Conservation (phyloP, 2,113 vertebrate genomes). For the Psittacula cyanocephala region DNA sequence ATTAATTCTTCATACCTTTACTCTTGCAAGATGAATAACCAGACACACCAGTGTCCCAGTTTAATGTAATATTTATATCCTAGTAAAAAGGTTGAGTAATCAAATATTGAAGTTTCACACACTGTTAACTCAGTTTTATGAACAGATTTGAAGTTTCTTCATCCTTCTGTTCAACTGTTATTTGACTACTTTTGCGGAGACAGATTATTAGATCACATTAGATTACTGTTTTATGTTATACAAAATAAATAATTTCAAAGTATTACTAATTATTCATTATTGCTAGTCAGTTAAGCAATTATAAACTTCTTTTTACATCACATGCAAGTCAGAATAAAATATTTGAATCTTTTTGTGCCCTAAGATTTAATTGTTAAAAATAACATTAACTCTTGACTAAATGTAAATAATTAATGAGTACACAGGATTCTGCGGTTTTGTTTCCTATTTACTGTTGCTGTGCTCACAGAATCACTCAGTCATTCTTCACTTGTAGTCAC, state of each 20-base stretch:
- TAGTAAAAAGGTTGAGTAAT: background rate
- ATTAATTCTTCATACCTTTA: background rate
- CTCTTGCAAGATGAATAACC: background rate
- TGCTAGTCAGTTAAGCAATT: background rate
- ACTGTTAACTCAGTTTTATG: background rate
- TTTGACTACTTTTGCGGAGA: background rate
- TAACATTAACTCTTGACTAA: background rate
- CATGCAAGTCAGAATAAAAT: background rate
- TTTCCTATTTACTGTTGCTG: background rate
- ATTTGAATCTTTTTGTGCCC: background rate
- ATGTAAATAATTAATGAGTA: background rate
- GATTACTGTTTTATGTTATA: background rate
- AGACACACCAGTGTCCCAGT: background rate
- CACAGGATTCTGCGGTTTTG: background rate
- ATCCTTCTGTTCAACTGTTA: background rate
- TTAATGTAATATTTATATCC: background rate
- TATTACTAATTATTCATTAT: background rate
- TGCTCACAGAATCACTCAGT: background rate
- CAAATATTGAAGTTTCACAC: background rate
- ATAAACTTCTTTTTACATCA: background rate
- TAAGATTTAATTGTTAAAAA: background rate
- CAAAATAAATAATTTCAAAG: background rate
- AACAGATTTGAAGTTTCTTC: background rate
- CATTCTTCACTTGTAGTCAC: background rate
- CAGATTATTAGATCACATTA: background rate